Evolutionary conservation across 2,797 vertebrate genomes (phyloP), one percentile per base, ranked within the genome.

Genomic region (Argya squamiceps): DNA sequence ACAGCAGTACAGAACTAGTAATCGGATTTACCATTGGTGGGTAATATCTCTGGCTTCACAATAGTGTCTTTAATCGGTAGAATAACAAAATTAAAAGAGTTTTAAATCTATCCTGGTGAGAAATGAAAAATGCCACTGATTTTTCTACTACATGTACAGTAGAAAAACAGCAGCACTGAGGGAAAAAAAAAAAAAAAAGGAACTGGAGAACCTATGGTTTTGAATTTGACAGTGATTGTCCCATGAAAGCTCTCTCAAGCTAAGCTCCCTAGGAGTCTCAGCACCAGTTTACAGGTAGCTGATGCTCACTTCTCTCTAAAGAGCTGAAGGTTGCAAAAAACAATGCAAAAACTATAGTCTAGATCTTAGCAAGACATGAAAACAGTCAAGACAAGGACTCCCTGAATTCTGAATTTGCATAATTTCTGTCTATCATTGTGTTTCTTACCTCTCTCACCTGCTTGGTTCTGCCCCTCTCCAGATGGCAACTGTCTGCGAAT

Each of bases 401-500:
- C 7, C 46, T 20, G 32, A 46, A 53, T 29, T 53, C 22, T 29
- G 47, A n/a, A 15, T 19, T 27, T 17, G 9, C 32, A 20, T 12
- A 2, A 32, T 4, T 67, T 3, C 16, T 37, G 32, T 59, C 32
- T 34, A 14, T 18, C 20, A 9, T 6, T 21, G 0, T 18, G 15
- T 30, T 76, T 69, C 46, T 88, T 23, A 20, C 30, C 37, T 59
- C 34, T 58, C 69, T 63, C 41, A 90, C n/a, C 24, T 76, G 37
- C 36, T 37, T 26, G 26, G 21, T 21, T 63, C 55, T 59, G 52
- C 34, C 27, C 74, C 56, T 68, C 82, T 78, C 76, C 76, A 99
- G 99, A 99, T 50, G 98, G 98, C 84, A 99, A 99, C 98, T 99
- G 99, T 63, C 96, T 98, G 88, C 98, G 98, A 81, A 99, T 99